Evolutionary conservation across 2,797 vertebrate genomes (phyloP), one percentile per base, ranked within the genome.

Genomic region (Myiotriccus ornatus): DNA sequence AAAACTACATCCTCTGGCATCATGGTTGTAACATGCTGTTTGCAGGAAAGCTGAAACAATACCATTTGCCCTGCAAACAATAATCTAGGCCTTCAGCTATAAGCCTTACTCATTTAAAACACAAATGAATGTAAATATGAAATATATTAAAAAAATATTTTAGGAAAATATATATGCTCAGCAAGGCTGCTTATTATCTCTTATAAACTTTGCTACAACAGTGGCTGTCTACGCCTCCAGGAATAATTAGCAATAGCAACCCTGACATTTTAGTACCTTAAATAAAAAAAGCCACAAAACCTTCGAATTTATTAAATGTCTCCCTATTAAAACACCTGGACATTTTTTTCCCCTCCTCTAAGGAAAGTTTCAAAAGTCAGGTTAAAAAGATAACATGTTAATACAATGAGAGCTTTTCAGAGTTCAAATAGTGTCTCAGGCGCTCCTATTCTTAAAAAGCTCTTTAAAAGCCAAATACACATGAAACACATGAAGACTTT

Each of bases 391-490:
- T 28, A 20, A 59, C 56, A 67, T 37, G 35, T 35, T 84, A 92
- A 95, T 56, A 87, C 55, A 92, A 30, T 46, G 23, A 75, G 35
- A 86, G 76, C 19, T 73, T 85, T 86, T 68, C 41, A 69, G 57
- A 81, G 85, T 93, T 92, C 68, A 78, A 86, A 87, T 28, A 53
- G 63, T 64, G n/a, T 28, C 47, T 59, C 73, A 94, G 59, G 34
- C 1, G 0, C 22, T 69, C 73, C 52, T 62, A 24, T 37, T 71
- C 88, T 68, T 73, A 53, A 81, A 85, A 90, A 79, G 18, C 49
- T 83, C 79, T 94, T 91, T 80, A 94, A 84, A 93, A 94, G 59
- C n/a, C 73, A 92, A 93, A 88, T 25, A 84, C 23, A 89, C 14
- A 57, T 59, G 50, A 89, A 92, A 87, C 37, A 69, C 69, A 62